These are phyloP conservation scores for Pogonocherus hispidulus DNA, from an alignment of 2,888 invertebrate genomes.

Conservation along the genomic window DNA sequence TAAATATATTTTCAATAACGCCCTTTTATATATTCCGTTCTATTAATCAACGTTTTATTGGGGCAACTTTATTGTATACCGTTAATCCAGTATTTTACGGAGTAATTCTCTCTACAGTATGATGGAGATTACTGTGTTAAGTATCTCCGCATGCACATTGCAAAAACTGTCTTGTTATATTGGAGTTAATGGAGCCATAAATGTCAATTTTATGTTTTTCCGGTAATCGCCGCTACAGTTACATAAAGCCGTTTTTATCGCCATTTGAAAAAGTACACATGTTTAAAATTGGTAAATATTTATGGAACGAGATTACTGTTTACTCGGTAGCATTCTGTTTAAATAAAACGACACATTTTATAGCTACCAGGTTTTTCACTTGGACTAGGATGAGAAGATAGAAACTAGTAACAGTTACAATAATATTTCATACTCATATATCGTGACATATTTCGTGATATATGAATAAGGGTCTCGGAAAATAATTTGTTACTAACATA, in stretches of 20 bases:
- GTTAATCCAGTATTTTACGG: constrained; percentile 3
- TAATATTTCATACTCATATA: too few relatives aligned
- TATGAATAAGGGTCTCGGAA: too few relatives aligned
- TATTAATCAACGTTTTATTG: constrained; percentile 13
- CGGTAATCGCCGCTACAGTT: constrained; percentile 23
- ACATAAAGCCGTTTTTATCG: constrained; percentile 17
- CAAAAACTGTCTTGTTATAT: constrained; percentile 18
- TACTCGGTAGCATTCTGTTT: neutral
- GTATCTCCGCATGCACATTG: constrained; percentile 7
- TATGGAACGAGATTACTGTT: neutral
- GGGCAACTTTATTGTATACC: neutral
- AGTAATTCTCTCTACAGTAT: constrained; percentile 3
- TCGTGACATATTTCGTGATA: too few relatives aligned
- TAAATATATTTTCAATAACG: neutral
- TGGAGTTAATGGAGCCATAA: constrained; percentile 19
- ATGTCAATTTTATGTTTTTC: constrained; percentile 24
- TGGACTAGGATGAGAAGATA: neutral
- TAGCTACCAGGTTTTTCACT: constrained; percentile 3
- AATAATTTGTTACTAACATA: too few relatives aligned
- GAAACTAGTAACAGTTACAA: neutral
- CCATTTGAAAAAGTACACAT: constrained; percentile 13
- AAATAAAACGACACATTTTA: constrained; percentile 13
- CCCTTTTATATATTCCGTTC: neutral
- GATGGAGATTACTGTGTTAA: constrained; percentile 13
- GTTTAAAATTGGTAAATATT: constrained; percentile 18